Evolutionary conservation across 1,140 invertebrate species (phyloP), one percentile per base, ranked within the genome.

Genomic region (Steinernema khuongi): DNA sequence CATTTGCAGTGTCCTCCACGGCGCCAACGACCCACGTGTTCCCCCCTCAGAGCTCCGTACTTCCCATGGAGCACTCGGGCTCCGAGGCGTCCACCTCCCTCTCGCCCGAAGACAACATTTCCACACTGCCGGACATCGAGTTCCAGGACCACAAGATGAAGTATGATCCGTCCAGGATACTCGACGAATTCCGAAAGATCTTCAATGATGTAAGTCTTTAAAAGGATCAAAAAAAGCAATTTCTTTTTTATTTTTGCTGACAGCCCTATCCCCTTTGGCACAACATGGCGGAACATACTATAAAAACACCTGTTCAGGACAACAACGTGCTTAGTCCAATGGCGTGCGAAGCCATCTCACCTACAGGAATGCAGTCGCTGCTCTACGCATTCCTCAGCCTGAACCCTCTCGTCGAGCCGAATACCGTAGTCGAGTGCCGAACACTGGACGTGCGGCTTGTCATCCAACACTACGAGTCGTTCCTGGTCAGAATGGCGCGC

Each of bases 371-470:
- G 50, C 50, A 60, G 26, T 60, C 50, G 4, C 50, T 60, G 4
- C 50, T 60, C 50, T 60, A 60, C 50, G 50, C 50, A 22, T 60
- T 60, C 26, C 50, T 60, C 50, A 60, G 50, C 26, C 26, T 60
- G 22, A 60, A 60, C 19, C 50, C 50, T 22, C 50, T 60, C 50
- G 50, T 60, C 11, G 50, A 60, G 11, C 50, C 50, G 4, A 22
- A 60, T n/a, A 60, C 50, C 11, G 50, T 60, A 2, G 11, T 60
- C 19, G 50, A 60, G 26, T 7, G 4, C 11, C 14, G 26, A 4
- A 60, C 11, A 60, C 14, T 60, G 7, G 50, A 60, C 50, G 50
- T 60, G 14, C 50, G 50, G 14, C 14, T 60, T 4, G 50, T 60
- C 22, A 26, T 60, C 50, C 50, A 60, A 22, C 26, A 14, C 22